phyloP scores from a whole-genome alignment of 1,140 invertebrate genomes.

The Drosophila pectinifera region DNA sequence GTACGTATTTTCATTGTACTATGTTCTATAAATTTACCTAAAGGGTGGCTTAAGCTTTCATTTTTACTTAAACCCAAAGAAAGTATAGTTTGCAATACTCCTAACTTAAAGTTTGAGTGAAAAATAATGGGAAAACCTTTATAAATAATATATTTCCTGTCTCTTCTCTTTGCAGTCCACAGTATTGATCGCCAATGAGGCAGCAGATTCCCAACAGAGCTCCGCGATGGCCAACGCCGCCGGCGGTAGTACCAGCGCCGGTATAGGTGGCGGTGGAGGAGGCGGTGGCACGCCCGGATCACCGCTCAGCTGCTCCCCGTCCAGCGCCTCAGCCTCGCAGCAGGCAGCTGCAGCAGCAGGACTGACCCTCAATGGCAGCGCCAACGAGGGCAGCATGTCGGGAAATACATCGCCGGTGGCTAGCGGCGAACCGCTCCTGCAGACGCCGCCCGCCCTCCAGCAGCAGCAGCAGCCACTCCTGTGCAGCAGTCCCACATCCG shows the following conservation, averaged over 20 bases:
- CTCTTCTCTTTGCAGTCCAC: constrained; percentile 68
- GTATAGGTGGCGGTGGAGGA: constrained; percentile 57
- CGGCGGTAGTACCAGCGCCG: constrained; percentile 23
- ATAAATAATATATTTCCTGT: constrained; percentile 25
- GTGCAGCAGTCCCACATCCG: constrained; percentile 57
- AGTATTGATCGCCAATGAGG: constrained; percentile 84
- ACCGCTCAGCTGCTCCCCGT: constrained; percentile 73
- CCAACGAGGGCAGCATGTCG: constrained; percentile 63
- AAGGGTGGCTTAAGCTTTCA: not conserved
- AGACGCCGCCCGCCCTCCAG: constrained; percentile 65
- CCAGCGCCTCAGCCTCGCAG: constrained; percentile 75
- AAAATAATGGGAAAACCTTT: not conserved
- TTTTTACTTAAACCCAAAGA: too few relatives aligned
- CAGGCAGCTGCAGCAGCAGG: constrained; percentile 50
- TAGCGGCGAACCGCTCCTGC: constrained; percentile 65
- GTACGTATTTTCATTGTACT: not conserved
- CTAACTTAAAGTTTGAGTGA: not conserved
- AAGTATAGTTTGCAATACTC: not conserved
- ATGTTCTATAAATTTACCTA: not conserved
- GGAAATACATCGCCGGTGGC: constrained; percentile 75
- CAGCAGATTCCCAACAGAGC: constrained; percentile 74
- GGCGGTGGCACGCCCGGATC: constrained; percentile 55
- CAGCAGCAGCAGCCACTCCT: constrained; percentile 50
- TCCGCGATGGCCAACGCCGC: constrained; percentile 55
- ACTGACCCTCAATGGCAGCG: constrained; percentile 80